These are phyloP conservation scores for Columba livia DNA, from an alignment of 2,113 vertebrate genomes.

Conservation along the genomic window DNA sequence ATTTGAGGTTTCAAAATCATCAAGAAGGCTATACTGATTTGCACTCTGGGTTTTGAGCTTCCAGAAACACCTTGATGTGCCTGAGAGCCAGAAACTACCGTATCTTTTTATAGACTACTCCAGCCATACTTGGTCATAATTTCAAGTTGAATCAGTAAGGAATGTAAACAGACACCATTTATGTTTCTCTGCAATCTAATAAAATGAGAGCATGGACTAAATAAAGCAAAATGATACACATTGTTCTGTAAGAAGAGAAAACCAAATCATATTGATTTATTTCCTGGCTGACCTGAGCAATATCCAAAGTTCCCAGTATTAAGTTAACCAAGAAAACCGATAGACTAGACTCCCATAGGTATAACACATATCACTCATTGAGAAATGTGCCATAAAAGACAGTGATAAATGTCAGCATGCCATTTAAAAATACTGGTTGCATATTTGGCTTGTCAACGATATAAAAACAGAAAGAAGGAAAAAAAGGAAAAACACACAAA, in stretches of 20 bases:
- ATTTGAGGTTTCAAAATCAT: constrained; percentile 49
- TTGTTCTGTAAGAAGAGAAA: neutral
- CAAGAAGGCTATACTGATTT: constrained; percentile 25
- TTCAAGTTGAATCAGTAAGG: neutral
- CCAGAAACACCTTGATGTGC: constrained; percentile 30
- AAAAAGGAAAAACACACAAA: neutral
- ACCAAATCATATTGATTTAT: neutral
- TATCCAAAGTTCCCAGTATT: neutral
- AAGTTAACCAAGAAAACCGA: neutral
- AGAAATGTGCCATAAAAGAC: neutral
- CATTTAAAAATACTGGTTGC: neutral
- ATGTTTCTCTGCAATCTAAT: neutral
- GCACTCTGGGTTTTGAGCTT: neutral
- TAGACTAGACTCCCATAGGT: neutral
- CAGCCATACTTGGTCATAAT: constrained; percentile 28
- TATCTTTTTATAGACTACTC: neutral
- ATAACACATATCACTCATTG: neutral
- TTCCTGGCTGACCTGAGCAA: neutral
- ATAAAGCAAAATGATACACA: constrained; percentile 2
- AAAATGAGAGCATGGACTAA: constrained; percentile 24
- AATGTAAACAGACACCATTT: constrained; percentile 54
- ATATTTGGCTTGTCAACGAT: neutral
- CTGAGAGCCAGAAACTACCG: neutral
- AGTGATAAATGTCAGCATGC: neutral
- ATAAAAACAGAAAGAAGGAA: neutral